phyloP scores from a whole-genome alignment of 2,888 invertebrate genomes.

The Baronia brevicornis region DNA sequence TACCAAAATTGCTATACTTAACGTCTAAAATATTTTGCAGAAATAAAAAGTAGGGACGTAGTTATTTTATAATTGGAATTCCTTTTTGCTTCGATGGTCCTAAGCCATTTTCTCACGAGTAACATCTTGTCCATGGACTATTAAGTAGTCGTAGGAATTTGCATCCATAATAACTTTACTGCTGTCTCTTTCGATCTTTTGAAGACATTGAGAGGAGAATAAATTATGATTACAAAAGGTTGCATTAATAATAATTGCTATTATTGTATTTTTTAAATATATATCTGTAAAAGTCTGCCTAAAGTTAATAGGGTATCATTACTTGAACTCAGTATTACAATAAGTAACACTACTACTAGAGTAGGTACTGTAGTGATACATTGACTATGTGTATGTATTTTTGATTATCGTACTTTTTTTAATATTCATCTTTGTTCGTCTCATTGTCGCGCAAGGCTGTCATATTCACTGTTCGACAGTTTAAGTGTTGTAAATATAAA shows the following conservation, averaged over 20 bases:
- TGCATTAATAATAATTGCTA: conserved; percentile 19
- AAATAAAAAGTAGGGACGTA: conserved; percentile 7
- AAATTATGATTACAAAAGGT: conserved; percentile 41
- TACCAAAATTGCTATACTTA: conserved; percentile 2
- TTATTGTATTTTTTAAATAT: no score
- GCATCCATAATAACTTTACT: conserved; percentile 42
- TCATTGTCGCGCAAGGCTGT: no score
- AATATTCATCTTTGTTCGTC: no score
- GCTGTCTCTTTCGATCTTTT: conserved; percentile 31
- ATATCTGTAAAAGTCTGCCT: no score
- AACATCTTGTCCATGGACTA: conserved; percentile 41
- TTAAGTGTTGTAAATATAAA: no score
- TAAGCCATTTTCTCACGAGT: conserved; percentile 53
- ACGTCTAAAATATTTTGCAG: not conserved
- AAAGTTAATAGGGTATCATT: no score
- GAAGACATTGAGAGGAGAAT: conserved; percentile 27
- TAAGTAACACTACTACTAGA: no score
- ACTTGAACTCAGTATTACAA: no score
- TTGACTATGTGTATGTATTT: no score
- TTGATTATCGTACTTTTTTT: no score
- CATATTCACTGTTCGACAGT: no score
- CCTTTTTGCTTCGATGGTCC: conserved; percentile 26
- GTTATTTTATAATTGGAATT: conserved; percentile 21
- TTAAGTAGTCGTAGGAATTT: conserved; percentile 55
- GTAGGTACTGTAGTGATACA: no score